Percentiles rank a stretch among this genome's conserved stretches.
Evolutionary conservation across 1,140 invertebrate species (phyloP).

Genomic region (Aphelenchoides fujianensis): DNA sequence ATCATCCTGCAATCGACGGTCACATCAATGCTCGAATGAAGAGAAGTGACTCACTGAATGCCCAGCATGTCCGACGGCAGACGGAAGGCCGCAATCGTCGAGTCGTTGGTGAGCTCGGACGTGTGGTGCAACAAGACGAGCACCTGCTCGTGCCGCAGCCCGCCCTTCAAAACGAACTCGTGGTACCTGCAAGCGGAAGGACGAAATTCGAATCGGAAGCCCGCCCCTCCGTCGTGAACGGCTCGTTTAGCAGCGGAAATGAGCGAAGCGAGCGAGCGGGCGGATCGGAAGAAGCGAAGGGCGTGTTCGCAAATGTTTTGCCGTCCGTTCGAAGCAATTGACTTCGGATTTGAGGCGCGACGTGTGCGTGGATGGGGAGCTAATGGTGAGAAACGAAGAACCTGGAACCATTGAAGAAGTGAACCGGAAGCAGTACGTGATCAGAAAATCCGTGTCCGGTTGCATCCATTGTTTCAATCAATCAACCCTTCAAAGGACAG

Average conservation of each 20-base stretch:
- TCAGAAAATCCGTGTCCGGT: too few species aligned
- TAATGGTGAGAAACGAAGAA: too few species aligned
- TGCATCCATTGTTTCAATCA: too few species aligned
- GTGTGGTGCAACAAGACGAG: conserved; percentile 63
- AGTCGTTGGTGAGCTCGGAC: conserved; percentile 43
- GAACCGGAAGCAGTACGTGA: too few species aligned
- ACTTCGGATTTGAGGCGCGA: too few species aligned
- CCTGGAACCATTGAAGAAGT: too few species aligned
- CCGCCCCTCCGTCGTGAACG: not conserved
- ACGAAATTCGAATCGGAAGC: conserved; percentile 30
- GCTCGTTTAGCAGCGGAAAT: conserved; percentile 9
- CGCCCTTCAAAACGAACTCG: conserved; percentile 70
- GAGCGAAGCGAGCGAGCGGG: not conserved
- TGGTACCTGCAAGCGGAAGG: conserved; percentile 68
- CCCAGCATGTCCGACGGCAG: conserved; percentile 52
- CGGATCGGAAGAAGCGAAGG: not conserved
- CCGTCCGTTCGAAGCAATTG: too few species aligned
- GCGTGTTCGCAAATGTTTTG: not conserved
- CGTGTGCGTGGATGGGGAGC: too few species aligned
- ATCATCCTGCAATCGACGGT: conserved; percentile 22
- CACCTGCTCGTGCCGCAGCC: conserved; percentile 62
- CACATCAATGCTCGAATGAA: not conserved
- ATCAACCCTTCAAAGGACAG: too few species aligned
- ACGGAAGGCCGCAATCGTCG: conserved; percentile 47
- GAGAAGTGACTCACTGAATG: conserved; percentile 27